Percentiles rank a stretch among this genome's conserved stretches.
These are phyloP conservation scores for Doris montereyensis DNA, from an alignment of 2,888 invertebrate species.

Conservation along the genomic window DNA sequence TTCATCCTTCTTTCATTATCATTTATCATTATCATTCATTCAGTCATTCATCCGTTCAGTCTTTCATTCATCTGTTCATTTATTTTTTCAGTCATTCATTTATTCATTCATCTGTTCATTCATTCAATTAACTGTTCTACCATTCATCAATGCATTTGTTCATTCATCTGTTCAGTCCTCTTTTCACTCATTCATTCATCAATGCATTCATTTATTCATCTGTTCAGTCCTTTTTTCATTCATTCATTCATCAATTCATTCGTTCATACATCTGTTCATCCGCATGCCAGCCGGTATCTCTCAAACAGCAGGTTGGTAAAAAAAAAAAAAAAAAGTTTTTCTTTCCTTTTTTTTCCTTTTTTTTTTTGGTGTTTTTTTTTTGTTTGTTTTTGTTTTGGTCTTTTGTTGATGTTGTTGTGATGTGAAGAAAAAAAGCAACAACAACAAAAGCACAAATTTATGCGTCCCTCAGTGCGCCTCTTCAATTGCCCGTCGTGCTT, in stretches of 20 bases:
- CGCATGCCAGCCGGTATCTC: slow-evolving; percentile 44
- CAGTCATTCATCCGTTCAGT: not conserved
- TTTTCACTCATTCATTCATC: not conserved
- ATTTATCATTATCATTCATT: no score
- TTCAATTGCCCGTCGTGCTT: no score
- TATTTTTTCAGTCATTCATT: not conserved
- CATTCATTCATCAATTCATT: not conserved
- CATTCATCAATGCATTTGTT: not conserved
- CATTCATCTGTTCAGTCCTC: not conserved
- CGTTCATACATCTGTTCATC: slow-evolving; percentile 15
- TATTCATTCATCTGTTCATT: not conserved
- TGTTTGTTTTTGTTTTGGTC: no score
- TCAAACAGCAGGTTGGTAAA: slow-evolving; percentile 52
- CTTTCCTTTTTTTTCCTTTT: not conserved
- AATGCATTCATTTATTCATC: slow-evolving; percentile 7
- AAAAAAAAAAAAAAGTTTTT: not conserved
- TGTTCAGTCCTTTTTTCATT: not conserved
- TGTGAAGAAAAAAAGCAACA: no score
- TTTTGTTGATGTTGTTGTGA: no score
- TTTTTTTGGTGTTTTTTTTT: no score
- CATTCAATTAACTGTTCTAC: not conserved
- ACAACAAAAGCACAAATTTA: no score
- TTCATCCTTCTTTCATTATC: not conserved
- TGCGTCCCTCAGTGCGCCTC: no score
- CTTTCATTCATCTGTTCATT: not conserved